Conservation (phyloP, 2,113 vertebrate species). For the Abramis brama region DNA sequence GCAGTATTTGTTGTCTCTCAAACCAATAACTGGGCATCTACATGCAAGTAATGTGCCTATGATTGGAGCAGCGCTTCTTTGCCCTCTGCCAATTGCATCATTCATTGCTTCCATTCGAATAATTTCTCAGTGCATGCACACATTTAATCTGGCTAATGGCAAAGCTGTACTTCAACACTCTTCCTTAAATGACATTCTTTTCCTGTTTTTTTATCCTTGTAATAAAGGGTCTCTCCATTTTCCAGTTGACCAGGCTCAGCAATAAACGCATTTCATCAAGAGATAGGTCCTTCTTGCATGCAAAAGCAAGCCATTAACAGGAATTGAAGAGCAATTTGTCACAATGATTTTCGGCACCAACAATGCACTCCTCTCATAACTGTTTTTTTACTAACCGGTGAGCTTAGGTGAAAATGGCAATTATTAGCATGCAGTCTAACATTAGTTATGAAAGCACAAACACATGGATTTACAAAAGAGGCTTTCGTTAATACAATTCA, state of each 20-base stretch:
- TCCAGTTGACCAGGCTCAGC: conserved; percentile 74
- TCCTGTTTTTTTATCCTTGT: conserved; percentile 68
- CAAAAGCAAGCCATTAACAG: conserved; percentile 64
- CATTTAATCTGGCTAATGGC: conserved; percentile 53
- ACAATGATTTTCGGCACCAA: conserved; percentile 72
- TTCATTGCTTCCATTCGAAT: conserved; percentile 49
- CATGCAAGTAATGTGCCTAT: conserved; percentile 32
- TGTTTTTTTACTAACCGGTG: conserved; percentile 62
- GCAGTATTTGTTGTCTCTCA: conserved; percentile 23
- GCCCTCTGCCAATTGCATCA: conserved; percentile 35
- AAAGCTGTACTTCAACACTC: conserved; percentile 58
- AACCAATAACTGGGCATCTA: background rate
- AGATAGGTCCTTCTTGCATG: conserved; percentile 64
- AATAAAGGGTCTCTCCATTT: conserved; percentile 78
- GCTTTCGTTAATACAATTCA: conserved; percentile 58
- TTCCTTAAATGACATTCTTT: conserved; percentile 68
- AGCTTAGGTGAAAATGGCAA: conserved; percentile 67
- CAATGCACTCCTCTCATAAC: conserved; percentile 60
- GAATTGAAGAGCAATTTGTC: conserved; percentile 77
- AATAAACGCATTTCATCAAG: conserved; percentile 73
- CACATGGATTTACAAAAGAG: background rate
- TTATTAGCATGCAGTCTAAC: conserved; percentile 23
- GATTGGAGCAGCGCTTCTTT: conserved; percentile 19
- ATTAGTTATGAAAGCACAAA: background rate
- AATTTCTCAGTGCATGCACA: conserved; percentile 51